These are phyloP conservation scores for Chloebia gouldiae DNA, from an alignment of 2,113 vertebrate genomes.

Conservation along the genomic window DNA sequence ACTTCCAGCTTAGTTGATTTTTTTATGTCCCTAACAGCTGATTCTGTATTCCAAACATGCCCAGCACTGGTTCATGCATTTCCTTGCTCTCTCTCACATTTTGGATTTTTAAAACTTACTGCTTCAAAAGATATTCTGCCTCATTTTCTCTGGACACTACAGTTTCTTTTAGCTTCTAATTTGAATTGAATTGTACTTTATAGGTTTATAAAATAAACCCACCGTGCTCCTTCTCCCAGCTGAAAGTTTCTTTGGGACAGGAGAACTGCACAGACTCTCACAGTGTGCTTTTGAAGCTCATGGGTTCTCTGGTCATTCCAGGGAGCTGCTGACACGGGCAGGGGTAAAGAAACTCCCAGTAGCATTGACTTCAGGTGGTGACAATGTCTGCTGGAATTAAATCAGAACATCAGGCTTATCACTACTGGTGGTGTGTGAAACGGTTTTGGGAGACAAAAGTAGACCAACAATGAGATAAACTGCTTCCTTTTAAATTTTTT, in stretches of 20 bases:
- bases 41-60: background rate
- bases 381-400: background rate
- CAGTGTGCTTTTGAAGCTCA: too few species aligned
- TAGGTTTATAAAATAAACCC: background rate
- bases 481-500: accelerated
- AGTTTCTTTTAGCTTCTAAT: background rate
- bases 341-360: background rate
- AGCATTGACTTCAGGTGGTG: background rate
- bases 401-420: background rate
- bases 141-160: background rate
- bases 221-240: background rate
- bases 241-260: background rate
- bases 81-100: background rate
- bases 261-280: accelerated
- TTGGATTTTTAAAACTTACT: background rate
- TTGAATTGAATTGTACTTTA: background rate
- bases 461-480: background rate
- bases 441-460: background rate
- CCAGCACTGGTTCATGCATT: accelerated
- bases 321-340: background rate
- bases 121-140: background rate
- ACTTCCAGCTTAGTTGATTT: background rate
- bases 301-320: background rate
- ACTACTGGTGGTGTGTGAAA: background rate
- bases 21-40: background rate